Percentiles rank a stretch among this genome's conserved stretches.
Evolutionary conservation across 2,797 vertebrate genomes (phyloP).

Genomic region (Anguilla obscura): DNA sequence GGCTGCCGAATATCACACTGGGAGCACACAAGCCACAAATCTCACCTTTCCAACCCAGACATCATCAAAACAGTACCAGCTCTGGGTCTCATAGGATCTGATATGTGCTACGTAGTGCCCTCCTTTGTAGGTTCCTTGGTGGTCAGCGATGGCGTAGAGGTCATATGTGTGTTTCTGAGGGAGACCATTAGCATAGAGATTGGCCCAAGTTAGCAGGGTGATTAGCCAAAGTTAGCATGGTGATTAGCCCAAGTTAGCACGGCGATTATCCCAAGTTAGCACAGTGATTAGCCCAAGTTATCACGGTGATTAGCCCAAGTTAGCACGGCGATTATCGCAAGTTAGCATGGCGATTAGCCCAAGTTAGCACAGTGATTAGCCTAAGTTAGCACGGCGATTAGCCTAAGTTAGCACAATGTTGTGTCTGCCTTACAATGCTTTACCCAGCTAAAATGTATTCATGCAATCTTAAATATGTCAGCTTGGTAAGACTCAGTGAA

Average conservation of each 20-base stretch:
- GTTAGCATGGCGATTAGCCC: no score
- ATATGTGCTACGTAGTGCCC: background rate
- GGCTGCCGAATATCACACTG: no score
- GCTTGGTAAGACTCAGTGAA: background rate
- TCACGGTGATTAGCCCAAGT: no score
- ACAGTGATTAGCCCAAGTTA: no score
- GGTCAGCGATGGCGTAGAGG: background rate
- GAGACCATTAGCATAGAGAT: background rate
- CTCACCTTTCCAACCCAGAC: background rate
- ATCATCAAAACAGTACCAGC: background rate
- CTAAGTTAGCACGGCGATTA: no score
- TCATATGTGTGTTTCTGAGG: background rate
- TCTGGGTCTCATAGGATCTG: background rate
- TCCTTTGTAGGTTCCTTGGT: background rate
- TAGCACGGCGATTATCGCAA: no score
- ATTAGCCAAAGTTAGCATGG: no score
- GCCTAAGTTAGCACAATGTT: background rate
- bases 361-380: background rate
- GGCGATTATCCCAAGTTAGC: no score
- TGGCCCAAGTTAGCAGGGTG: background rate
- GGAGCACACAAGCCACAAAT: no score
- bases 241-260: background rate
- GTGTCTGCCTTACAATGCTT: background rate
- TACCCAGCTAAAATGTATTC: no score
- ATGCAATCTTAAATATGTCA: no score